Base-by-base conservation (phyloP, 1,140 invertebrate species). In the Heterodera schachtii region DNA sequence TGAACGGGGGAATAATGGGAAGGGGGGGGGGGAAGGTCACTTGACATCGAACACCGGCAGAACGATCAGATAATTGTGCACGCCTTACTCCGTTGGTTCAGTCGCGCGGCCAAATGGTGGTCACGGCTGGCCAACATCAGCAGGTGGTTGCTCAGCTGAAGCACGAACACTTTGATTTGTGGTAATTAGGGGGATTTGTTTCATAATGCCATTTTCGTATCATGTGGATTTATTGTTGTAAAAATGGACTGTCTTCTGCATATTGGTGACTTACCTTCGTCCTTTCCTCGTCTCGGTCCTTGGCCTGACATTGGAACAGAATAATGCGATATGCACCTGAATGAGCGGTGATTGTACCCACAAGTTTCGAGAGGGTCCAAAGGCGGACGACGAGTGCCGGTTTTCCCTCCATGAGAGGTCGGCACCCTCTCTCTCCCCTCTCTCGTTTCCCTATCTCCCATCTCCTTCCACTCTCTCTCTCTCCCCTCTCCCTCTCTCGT, bases 281-380 rank as follows among this genome's bases (percentile, higher is more conserved):
- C 21, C 86, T 49, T 66, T 89, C 84, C 52, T 86, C 80, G 31
- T 89, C 86, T 41, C 69, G 49, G 43, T 88, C 85, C 66, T 78
- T 75, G 9, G 87, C 79, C 70, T 89, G 88, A 57, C 69, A 79
- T 52, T 88, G 86, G 69, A 85, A 88, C 2, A 88, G 71, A 9
- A 90, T 86, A 66, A 89, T 89, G 7, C 88, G 78, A 67, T 90
- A 89, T 19, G 88, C 89, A 3, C 88, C 84, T 67, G 77, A 79
- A 69, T 57, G n/a, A 3, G 7, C 19, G 52, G 5, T 16, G 1
- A 31, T 52, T 78, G 75, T 2, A 8, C 67, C 67, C 67, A 70
- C 11, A 57, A 31, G 31, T 31, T 31, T 31, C 31, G 31, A 31
- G 31, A 31, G 31, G 31, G 31, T 1, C 1, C 31, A 31, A 31